Conservation (phyloP, 2,888 invertebrate species). For the Ganaspis brasiliensis region DNA sequence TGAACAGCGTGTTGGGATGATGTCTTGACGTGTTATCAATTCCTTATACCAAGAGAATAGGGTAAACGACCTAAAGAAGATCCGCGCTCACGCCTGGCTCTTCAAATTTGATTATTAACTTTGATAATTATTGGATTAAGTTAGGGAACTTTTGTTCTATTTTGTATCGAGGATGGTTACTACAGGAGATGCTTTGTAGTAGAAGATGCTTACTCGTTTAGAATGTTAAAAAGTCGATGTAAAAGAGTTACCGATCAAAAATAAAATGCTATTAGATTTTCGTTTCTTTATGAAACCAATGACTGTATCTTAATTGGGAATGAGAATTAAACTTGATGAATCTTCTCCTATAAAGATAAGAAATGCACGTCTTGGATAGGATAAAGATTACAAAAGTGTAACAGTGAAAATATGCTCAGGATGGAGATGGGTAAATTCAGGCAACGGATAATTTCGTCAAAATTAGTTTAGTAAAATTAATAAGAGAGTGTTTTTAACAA, state of each 20-base stretch:
- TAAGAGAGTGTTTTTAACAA: too few species aligned
- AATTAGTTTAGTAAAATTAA: too few species aligned
- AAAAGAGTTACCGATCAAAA: neutral
- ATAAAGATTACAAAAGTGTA: too few species aligned
- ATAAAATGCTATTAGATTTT: neutral
- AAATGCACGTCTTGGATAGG: neutral
- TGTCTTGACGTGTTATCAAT: slow-evolving; percentile 42
- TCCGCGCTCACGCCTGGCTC: neutral
- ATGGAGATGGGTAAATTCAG: too few species aligned
- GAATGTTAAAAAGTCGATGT: neutral
- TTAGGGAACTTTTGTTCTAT: slow-evolving; percentile 4
- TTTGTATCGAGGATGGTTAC: neutral
- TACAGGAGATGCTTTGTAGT: neutral
- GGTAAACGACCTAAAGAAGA: slow-evolving; percentile 31
- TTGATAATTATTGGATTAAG: slow-evolving; percentile 37
- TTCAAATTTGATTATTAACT: slow-evolving; percentile 40
- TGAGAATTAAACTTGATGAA: neutral
- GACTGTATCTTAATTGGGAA: slow-evolving; percentile 2
- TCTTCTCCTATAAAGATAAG: neutral
- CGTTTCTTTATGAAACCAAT: neutral
- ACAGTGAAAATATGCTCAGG: too few species aligned
- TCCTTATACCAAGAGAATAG: slow-evolving; percentile 34
- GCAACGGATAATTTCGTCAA: too few species aligned
- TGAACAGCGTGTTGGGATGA: slow-evolving; percentile 49
- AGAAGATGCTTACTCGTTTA: neutral